A percentile compares a stretch with the other conserved stretches of the same genome.
Evolutionary conservation across 2,113 vertebrate species (phyloP).

Genomic region (Dasyurus viverrinus): DNA sequence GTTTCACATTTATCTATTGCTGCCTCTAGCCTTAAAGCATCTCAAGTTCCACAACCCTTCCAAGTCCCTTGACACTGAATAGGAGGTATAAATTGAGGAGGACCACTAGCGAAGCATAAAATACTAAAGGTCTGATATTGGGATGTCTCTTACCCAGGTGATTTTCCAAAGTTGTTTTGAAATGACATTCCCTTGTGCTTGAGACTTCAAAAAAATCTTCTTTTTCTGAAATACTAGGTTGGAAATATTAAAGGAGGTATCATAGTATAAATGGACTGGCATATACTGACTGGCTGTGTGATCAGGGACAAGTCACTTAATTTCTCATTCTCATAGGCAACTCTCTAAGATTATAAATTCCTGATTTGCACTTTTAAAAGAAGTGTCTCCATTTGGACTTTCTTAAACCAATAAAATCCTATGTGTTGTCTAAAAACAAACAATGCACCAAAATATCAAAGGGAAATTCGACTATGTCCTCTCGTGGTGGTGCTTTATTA

Average conservation of each 20-base stretch:
- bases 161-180: background rate
- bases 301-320: background rate
- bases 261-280: background rate
- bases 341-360: background rate
- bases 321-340: background rate
- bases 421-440: background rate
- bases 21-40: constrained; percentile 36
- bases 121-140: background rate
- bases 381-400: background rate
- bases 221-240: background rate
- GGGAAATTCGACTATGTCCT: background rate
- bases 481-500: background rate
- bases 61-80: background rate
- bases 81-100: background rate
- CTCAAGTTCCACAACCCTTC: background rate
- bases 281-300: background rate
- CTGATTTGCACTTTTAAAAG: background rate
- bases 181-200: background rate
- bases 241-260: background rate
- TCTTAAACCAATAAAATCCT: background rate
- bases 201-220: background rate
- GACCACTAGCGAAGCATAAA: background rate
- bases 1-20: background rate
- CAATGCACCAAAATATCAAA: background rate
- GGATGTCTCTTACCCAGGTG: background rate